Base-by-base conservation (phyloP, 2,113 vertebrate genomes). In the Melanerpes formicivorus region DNA sequence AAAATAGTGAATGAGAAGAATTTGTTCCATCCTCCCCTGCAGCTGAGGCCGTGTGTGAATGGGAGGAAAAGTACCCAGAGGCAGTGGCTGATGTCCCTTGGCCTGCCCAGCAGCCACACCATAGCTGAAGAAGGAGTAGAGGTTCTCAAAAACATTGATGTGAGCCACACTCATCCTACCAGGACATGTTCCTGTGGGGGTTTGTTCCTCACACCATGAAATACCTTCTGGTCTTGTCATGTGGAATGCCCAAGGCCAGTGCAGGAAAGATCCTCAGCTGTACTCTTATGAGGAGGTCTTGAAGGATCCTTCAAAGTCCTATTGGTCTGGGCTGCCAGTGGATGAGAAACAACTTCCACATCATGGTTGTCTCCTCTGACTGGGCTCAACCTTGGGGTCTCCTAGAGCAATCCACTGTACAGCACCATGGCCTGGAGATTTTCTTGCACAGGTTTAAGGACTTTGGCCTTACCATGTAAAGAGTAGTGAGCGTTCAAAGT, bases 91-190 rank as follows among this genome's bases (percentile, higher is more conserved):
- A 5, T 13, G 14, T 2, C 27, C 27, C 19, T 73, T 30, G 1
- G 11, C 18, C 48, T 65, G 60, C 44, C 54, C 60, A 56, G 69
- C 66, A 78, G 65, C 50, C 29, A 34, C 19, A 17, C 19, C 4
- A 14, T 29, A 18, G 58, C 25, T 32, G 58, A 21, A 29, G 56
- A 25, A 32, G 55, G 71, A 55, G 19, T 9, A 50, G 27, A 34
- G 25, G 5, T 56, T n/a, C 58, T 58, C 17, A 8, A 22, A 60
- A 34, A 30, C 5, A 1, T 11, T 25, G 46, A 4, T 0, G 5
- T 54, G 55, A 23, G 12, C 42, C 32, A 11, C 50, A 12, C 50
- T 70, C 15, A 3, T 69, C 56, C 42, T 4, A 4, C 40, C 18
- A 16, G n/a, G 40, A 3, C 16, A 14, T 32, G 29, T 11, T 67